Percentiles rank a stretch among this genome's conserved stretches.
Conservation (phyloP, 2,888 invertebrate species). For the Leptinotarsa juncta region DNA sequence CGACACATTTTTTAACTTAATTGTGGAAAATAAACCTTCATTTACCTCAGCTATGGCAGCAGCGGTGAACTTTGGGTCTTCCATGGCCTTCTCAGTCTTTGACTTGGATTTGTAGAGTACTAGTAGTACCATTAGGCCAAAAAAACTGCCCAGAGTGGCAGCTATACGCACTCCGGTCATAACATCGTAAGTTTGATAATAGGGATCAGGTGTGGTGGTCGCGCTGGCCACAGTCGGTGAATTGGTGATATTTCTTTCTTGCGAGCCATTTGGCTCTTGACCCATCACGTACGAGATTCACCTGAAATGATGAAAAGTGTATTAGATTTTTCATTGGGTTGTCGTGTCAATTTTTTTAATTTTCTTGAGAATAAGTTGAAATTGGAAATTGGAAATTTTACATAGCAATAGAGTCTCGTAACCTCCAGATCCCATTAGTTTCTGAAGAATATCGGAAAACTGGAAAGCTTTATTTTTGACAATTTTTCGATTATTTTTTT, state of each 20-base stretch:
- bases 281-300: constrained; percentile 58
- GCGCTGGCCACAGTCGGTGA: constrained; percentile 46
- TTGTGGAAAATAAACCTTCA: background rate
- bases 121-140: constrained; percentile 91
- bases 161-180: constrained; percentile 95
- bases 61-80: constrained; percentile 84
- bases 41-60: constrained; percentile 61
- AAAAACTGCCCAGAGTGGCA: constrained; percentile 90
- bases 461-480: too few relatives aligned
- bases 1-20: too few relatives aligned
- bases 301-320: constrained; percentile 47
- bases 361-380: too few relatives aligned
- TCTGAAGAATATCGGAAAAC: too few relatives aligned
- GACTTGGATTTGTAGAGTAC: constrained; percentile 91
- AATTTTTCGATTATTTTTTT: too few relatives aligned
- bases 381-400: too few relatives aligned
- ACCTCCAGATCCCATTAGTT: too few relatives aligned
- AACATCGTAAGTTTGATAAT: constrained; percentile 91
- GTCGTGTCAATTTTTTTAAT: too few relatives aligned
- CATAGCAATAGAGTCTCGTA: too few relatives aligned
- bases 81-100: constrained; percentile 79
- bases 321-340: background rate
- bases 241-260: constrained; percentile 53
- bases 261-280: constrained; percentile 60
- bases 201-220: constrained; percentile 62